These are phyloP conservation scores for Xerus inauris DNA, from an alignment of 2,113 vertebrate genomes.

Conservation along the genomic window DNA sequence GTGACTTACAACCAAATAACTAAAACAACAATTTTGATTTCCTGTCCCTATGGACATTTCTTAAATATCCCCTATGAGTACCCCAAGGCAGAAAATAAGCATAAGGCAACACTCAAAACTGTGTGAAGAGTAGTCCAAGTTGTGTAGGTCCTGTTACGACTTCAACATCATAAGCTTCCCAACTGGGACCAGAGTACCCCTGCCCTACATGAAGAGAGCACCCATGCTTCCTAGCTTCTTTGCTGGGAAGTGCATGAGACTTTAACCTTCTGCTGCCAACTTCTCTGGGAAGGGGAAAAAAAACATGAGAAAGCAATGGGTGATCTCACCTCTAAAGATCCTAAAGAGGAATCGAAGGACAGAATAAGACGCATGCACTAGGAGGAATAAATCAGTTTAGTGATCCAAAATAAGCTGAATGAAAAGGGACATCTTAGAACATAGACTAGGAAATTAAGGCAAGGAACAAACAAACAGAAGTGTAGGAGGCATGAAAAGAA, in stretches of 20 bases:
- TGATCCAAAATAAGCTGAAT: neutral
- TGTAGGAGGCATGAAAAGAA: neutral
- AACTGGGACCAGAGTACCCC: neutral
- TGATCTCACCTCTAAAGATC: neutral
- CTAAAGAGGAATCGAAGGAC: neutral
- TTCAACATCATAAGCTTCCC: neutral
- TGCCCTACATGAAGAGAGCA: neutral
- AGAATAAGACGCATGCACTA: neutral
- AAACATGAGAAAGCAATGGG: neutral
- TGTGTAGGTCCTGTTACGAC: neutral
- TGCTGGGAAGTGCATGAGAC: neutral
- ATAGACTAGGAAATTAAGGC: neutral
- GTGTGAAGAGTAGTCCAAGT: neutral
- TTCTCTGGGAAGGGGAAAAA: neutral
- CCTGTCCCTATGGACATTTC: neutral
- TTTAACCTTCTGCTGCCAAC: neutral
- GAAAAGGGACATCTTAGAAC: neutral
- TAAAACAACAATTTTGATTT: neutral
- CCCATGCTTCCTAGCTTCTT: neutral
- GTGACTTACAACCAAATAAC: neutral
- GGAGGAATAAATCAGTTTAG: neutral
- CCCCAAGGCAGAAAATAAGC: neutral
- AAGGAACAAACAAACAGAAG: neutral
- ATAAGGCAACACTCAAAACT: neutral
- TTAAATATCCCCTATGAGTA: neutral